phyloP scores from a whole-genome alignment of 2,888 invertebrate species.

The Drosophila lutescens region DNA sequence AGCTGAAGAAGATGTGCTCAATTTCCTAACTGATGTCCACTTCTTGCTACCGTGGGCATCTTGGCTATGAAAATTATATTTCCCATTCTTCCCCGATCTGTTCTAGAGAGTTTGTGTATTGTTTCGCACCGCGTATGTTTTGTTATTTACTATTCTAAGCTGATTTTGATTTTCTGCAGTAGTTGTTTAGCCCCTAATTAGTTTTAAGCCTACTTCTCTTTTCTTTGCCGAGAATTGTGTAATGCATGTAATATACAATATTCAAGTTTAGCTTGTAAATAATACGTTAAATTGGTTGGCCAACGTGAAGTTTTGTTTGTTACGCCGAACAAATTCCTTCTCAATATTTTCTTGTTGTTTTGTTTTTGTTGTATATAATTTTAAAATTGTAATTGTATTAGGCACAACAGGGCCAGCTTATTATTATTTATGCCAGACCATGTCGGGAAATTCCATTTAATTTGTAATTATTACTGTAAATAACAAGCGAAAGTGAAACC shows the following conservation, averaged over 20 bases:
- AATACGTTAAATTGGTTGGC: slow-evolving; percentile 44
- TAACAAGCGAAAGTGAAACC: slow-evolving; percentile 21
- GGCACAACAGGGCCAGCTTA: slow-evolving; percentile 58
- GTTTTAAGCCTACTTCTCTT: slow-evolving; percentile 37
- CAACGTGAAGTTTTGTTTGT: slow-evolving; percentile 51
- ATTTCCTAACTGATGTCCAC: slow-evolving; percentile 79
- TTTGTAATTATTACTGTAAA: slow-evolving; percentile 41
- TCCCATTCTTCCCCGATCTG: background rate
- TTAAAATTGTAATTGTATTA: slow-evolving; percentile 61
- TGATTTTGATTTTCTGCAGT: slow-evolving; percentile 50
- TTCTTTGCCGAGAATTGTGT: slow-evolving; percentile 11
- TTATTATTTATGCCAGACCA: slow-evolving; percentile 46
- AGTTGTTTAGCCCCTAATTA: slow-evolving; percentile 50
- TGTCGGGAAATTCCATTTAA: slow-evolving; percentile 41
- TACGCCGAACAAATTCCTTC: slow-evolving; percentile 10
- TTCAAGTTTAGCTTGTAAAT: slow-evolving; percentile 43
- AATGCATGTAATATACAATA: slow-evolving; percentile 26
- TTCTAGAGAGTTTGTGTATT: slow-evolving; percentile 16
- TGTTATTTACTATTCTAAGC: slow-evolving; percentile 77
- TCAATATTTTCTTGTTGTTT: slow-evolving; percentile 19
- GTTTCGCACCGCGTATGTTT: slow-evolving; percentile 39
- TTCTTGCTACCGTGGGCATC: slow-evolving; percentile 7
- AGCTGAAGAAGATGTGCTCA: slow-evolving; percentile 83
- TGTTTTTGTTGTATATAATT: slow-evolving; percentile 60
- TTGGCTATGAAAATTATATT: slow-evolving; percentile 37